These are phyloP conservation scores for Murina feae DNA, from an alignment of 2,113 vertebrate genomes.

Conservation along the genomic window DNA sequence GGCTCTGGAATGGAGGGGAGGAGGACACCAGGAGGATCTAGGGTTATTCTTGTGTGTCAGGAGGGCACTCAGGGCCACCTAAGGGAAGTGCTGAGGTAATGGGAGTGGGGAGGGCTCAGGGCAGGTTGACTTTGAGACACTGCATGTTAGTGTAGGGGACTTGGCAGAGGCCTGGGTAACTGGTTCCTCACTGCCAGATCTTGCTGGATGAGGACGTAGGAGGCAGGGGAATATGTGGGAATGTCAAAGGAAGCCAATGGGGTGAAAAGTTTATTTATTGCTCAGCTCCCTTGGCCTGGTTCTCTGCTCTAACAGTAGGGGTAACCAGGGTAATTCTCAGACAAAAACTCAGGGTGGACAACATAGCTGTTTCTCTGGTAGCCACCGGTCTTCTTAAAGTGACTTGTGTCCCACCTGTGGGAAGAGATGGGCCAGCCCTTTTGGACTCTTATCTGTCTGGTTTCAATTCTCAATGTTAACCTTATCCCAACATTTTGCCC, in stretches of 20 bases:
- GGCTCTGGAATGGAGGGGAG: not conserved
- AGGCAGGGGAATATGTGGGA: not conserved
- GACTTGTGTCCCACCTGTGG: slow-evolving; percentile 77
- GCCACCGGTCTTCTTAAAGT: slow-evolving; percentile 68
- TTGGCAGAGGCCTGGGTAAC: not conserved
- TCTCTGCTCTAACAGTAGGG: slow-evolving; percentile 19
- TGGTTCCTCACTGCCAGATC: not conserved
- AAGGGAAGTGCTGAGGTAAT: not conserved
- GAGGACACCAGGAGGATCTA: not conserved
- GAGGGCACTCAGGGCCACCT: not conserved
- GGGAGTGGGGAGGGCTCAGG: not conserved
- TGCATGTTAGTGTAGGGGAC: not conserved
- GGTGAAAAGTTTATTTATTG: slow-evolving; percentile 63
- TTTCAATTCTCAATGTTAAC: not conserved
- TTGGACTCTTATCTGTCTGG: not conserved
- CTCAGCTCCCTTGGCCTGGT: not conserved
- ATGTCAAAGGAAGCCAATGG: not conserved
- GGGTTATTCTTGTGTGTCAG: not conserved
- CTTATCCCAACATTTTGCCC: not conserved
- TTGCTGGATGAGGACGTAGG: not conserved
- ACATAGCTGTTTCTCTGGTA: slow-evolving; percentile 65
- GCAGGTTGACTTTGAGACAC: not conserved
- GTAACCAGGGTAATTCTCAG: slow-evolving; percentile 31
- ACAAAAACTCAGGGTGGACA: slow-evolving; percentile 75
- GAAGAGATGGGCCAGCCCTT: slow-evolving; percentile 27